phyloP scores from a whole-genome alignment of 2,888 invertebrate species.

The Hipparchia semele region DNA sequence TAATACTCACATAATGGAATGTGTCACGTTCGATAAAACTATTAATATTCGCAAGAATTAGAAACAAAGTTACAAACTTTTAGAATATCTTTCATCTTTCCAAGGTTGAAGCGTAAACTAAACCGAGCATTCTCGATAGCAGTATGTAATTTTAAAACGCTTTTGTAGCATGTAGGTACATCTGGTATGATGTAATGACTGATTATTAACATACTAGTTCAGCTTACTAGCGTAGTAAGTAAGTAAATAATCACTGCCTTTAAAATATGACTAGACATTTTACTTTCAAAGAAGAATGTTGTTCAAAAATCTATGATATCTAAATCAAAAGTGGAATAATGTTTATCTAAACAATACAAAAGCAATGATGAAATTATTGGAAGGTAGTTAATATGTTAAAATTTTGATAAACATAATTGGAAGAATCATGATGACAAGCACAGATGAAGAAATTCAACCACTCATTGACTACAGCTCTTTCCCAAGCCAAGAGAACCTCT shows the following conservation, averaged over 20 bases:
- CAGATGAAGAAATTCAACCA: slow-evolving; percentile 69
- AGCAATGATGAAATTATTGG: background rate
- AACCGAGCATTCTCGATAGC: background rate
- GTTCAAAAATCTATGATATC: too few relatives aligned
- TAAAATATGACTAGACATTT: too few relatives aligned
- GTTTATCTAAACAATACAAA: too few relatives aligned
- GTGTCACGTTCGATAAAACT: background rate
- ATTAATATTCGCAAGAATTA: background rate
- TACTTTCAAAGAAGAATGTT: too few relatives aligned
- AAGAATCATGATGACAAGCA: slow-evolving; percentile 52
- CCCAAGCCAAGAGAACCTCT: slow-evolving; percentile 23
- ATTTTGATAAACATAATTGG: background rate
- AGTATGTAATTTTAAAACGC: background rate
- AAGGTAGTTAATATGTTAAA: background rate
- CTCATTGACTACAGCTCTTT: slow-evolving; percentile 61
- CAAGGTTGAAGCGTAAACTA: background rate
- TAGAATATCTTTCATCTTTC: too few relatives aligned
- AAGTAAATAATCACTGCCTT: background rate
- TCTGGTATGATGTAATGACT: slow-evolving; percentile 1
- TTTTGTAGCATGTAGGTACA: background rate
- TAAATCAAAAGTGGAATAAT: too few relatives aligned
- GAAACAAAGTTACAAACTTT: too few relatives aligned
- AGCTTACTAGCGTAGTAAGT: background rate
- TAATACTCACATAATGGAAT: background rate
- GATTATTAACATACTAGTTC: background rate